Base-by-base conservation (phyloP, 2,797 vertebrate genomes). In the Gadopsis bispinosus region DNA sequence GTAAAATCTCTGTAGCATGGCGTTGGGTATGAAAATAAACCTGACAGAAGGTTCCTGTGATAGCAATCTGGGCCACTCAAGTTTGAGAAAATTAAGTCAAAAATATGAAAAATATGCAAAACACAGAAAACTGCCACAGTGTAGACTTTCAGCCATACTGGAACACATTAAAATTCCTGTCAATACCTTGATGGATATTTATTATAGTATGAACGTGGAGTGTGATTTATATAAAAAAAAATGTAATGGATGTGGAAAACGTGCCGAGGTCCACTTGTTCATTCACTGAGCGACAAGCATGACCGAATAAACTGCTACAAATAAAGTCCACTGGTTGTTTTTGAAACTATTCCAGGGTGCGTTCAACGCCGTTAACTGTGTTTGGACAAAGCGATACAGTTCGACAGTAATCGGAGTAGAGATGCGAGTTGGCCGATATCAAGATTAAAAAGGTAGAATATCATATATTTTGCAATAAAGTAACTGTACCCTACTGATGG, bases 21-120 rank as follows among this genome's bases (percentile, higher is more conserved):
- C 41, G 9, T 56, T 9, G 9, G 29, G 26, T 54, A 73, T 35
- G 59, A 83, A 85, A 85, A 83, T 43, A 84, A 73, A 83, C 78
- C 0, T 0, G 64, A 75, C 77, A 53, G 43, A 50, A 63, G 74
- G 67, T 75, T 26, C 16, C 6, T 0, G 31, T 1, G 37, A 73
- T 64, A 37, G 22, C 11, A 11, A 81, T 76, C 71, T 70, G 60
- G 33, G 16, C 8, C 19, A 43, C 1, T 7, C 56, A 16, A 26
- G 10, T 54, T 62, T n/a, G 50, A 51, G 29, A 45, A 37, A 72
- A 50, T 9, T 0, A 10, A 41, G 48, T 20, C 19, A 17, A 43
- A 68, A 65, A 81, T 58, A 59, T 54, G 39, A 66, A 51, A 69
- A 69, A 65, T 50, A 68, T 70, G 43, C 3, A n/a, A 47, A 1